phyloP scores from a whole-genome alignment of 1,140 invertebrate genomes.

The Phthorimaea operculella region DNA sequence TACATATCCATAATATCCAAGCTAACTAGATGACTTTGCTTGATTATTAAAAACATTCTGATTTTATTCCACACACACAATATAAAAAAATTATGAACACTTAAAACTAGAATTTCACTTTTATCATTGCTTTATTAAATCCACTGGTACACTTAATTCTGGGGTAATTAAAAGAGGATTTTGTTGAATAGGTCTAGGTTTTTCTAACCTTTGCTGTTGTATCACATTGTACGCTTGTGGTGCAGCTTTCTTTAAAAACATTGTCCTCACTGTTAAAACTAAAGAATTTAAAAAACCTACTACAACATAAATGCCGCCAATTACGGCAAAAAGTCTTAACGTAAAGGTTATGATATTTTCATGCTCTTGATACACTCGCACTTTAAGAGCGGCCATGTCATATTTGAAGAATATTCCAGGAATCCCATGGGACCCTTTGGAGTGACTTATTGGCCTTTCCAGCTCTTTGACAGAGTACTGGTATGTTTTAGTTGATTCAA shows the following conservation, averaged over 20 bases:
- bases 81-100: too few relatives aligned
- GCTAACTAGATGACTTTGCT: too few relatives aligned
- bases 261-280: conserved; percentile 35
- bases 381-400: conserved; percentile 89
- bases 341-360: conserved; percentile 84
- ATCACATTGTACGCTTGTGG: conserved; percentile 9
- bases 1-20: too few relatives aligned
- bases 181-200: conserved; percentile 12
- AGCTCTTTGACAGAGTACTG: conserved; percentile 95
- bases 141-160: conserved; percentile 43
- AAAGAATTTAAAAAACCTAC: conserved; percentile 70
- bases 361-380: conserved; percentile 84
- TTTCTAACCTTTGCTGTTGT: conserved; percentile 14
- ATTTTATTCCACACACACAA: too few relatives aligned
- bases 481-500: conserved; percentile 79
- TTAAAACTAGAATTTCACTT: neutral
- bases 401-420: conserved; percentile 97
- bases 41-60: too few relatives aligned
- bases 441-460: conserved; percentile 76
- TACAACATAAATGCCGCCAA: conserved; percentile 92
- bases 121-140: conserved; percentile 50
- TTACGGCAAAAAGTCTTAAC: conserved; percentile 86
- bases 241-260: conserved; percentile 22
- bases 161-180: conserved; percentile 41
- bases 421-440: conserved; percentile 86